Percentiles rank a stretch among this genome's conserved stretches.
Evolutionary conservation across 2,113 vertebrate genomes (phyloP).

Genomic region (Tenebrosternarchus preto): DNA sequence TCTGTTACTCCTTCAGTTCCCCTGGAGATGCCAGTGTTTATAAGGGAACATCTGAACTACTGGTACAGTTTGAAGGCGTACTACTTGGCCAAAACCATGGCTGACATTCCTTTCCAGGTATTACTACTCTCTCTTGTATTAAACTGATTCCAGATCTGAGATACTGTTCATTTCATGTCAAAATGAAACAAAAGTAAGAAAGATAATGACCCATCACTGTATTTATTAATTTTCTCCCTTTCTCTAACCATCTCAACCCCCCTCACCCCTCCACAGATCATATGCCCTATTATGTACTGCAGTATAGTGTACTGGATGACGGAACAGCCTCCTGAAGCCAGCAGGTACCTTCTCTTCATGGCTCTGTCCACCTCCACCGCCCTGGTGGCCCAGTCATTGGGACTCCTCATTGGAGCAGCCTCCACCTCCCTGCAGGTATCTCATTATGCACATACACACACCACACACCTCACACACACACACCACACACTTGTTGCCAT

Average conservation of each 20-base stretch:
- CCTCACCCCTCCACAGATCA: conserved; percentile 73
- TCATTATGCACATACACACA: neutral
- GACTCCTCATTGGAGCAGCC: conserved; percentile 93
- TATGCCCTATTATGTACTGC: conserved; percentile 94
- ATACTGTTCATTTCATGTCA: neutral
- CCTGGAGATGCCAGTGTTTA: conserved; percentile 93
- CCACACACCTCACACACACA: neutral
- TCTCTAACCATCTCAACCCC: neutral
- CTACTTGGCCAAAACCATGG: conserved; percentile 96
- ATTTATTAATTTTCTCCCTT: neutral
- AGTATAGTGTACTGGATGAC: conserved; percentile 99
- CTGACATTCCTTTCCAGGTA: conserved; percentile 97
- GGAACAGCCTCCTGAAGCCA: conserved; percentile 88
- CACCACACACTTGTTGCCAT: neutral
- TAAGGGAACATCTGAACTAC: conserved; percentile 95
- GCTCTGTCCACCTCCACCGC: conserved; percentile 89
- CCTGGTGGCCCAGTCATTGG: conserved; percentile 92
- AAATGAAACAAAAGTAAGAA: neutral
- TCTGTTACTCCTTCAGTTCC: conserved; percentile 78
- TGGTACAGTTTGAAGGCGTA: conserved; percentile 99
- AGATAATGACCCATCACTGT: neutral
- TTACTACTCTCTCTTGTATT: conserved; percentile 17
- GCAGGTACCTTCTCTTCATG: conserved; percentile 91
- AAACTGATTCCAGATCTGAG: neutral
- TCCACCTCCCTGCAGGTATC: conserved; percentile 92